Conservation (phyloP, 64 coral and sea anemone species). For the Trachythela sp. region DNA sequence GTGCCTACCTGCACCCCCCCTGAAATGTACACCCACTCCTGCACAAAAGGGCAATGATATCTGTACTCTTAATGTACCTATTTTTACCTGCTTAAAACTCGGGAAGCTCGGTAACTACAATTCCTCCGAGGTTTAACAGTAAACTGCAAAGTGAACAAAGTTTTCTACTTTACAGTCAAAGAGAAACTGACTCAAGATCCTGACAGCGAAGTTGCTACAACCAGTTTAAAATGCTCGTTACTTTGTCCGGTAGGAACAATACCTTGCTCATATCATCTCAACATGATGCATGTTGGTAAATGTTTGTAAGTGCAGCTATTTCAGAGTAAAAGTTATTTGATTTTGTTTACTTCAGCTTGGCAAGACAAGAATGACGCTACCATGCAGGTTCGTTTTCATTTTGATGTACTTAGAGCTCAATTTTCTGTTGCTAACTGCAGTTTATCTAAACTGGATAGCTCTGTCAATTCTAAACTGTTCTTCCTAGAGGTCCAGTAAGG, state of each 20-base stretch:
- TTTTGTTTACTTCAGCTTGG: constrained; percentile 62
- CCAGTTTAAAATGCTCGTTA: constrained; percentile 83
- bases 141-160: neutral
- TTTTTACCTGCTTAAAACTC: neutral
- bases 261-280: neutral
- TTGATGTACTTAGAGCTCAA: neutral
- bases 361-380: constrained; percentile 92
- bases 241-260: constrained; percentile 82
- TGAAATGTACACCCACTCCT: no score
- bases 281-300: no score
- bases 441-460: no score
- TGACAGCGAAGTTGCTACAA: constrained; percentile 96
- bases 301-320: no score
- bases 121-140: neutral
- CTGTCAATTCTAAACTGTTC: no score
- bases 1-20: no score
- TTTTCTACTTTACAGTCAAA: constrained; percentile 61
- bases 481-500: no score
- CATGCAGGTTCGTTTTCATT: constrained; percentile 68
- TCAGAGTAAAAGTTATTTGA: neutral
- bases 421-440: neutral
- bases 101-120: no score
- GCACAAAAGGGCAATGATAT: no score
- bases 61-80: no score
- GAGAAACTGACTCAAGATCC: constrained; percentile 95